Percentiles rank a stretch among this genome's conserved stretches.
These are phyloP conservation scores for Laticauda colubrina DNA, from an alignment of 2,113 vertebrate genomes.

Conservation along the genomic window DNA sequence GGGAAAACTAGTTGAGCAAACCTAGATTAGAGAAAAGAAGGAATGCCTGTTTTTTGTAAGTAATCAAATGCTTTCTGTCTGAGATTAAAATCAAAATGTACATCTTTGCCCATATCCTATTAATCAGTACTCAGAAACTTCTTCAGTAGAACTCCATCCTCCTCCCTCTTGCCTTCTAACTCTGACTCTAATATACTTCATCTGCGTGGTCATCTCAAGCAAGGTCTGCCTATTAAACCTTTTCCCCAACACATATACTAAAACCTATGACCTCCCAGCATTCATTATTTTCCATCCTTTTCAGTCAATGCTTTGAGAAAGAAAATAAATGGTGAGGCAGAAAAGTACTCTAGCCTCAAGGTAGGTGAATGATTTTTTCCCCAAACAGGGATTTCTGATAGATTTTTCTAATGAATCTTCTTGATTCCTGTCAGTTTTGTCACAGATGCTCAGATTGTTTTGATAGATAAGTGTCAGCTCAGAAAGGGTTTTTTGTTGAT, in stretches of 20 bases:
- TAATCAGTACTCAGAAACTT: not conserved
- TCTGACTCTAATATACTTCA: not conserved
- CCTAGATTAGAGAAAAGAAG: not conserved
- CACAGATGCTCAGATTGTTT: constrained; percentile 52
- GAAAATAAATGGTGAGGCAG: constrained; percentile 41
- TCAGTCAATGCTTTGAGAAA: constrained; percentile 13
- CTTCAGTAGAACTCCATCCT: not conserved
- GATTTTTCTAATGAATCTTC: constrained; percentile 60
- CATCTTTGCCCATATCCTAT: not conserved
- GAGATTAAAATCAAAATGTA: not conserved
- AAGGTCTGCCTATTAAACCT: not conserved
- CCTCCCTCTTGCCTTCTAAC: not conserved
- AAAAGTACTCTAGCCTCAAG: constrained; percentile 31
- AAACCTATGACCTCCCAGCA: constrained; percentile 15
- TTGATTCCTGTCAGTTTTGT: constrained; percentile 59
- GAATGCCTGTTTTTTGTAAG: not conserved
- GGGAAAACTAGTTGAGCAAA: not conserved
- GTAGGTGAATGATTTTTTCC: constrained; percentile 25
- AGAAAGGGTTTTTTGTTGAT: constrained; percentile 48
- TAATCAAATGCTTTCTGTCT: not conserved
- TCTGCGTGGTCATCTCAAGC: not conserved
- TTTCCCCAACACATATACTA: constrained; percentile 25
- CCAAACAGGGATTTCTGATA: constrained; percentile 40
- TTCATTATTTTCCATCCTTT: constrained; percentile 38
- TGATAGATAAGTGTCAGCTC: constrained; percentile 63